Evolutionary conservation across 2,888 invertebrate genomes (phyloP), one percentile per base, ranked within the genome.

Genomic region (Liopterus haemorrhoidalis): DNA sequence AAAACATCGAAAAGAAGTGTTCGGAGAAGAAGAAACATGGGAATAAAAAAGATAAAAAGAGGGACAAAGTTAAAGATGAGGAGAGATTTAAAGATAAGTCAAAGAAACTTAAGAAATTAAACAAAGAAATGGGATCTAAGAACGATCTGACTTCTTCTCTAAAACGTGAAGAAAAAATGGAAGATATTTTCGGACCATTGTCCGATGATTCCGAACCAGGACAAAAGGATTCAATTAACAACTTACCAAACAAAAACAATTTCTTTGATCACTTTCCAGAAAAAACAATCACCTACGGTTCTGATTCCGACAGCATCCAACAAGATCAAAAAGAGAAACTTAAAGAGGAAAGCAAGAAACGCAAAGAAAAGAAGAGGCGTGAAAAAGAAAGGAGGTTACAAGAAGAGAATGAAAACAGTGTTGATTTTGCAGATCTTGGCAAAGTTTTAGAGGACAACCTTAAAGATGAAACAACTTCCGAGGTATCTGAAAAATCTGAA

Each of bases 141-240:
- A 69, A 70, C 49, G 71, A 72, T 46, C 57, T 46, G 38, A 32
- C 52, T 47, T 53, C 49, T 40, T 56, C 56, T 41, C 59, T 66
- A 1, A 79, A 82, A 56, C 79, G 84, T 49, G 85, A 84, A 54
- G 86, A 81, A 18, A 85, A 87, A 67, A 85, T 89, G 83, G 87
- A 89, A 64, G 88, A 87, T 55, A 89, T 90, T 49, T 90, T 90
- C 67, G 90, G 89, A 0, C 85, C 88, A 8, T 71, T 89, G 48
- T 88, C 90, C 1, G 90, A 89, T 55, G 79, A 80, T 51, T 72
- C 72, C 2, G 72, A 71, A 53, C 63, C 63, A 47, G 64, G 63
- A 8, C 48, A 50, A 22, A 63, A 64, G 56, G 65, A 62, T 14
- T 36, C 20, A 31, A 31, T 41, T 24, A 49, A 44, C 21, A 48